Base-by-base conservation (phyloP, 1,140 invertebrate genomes). In the Drosophila rhopaloa region DNA sequence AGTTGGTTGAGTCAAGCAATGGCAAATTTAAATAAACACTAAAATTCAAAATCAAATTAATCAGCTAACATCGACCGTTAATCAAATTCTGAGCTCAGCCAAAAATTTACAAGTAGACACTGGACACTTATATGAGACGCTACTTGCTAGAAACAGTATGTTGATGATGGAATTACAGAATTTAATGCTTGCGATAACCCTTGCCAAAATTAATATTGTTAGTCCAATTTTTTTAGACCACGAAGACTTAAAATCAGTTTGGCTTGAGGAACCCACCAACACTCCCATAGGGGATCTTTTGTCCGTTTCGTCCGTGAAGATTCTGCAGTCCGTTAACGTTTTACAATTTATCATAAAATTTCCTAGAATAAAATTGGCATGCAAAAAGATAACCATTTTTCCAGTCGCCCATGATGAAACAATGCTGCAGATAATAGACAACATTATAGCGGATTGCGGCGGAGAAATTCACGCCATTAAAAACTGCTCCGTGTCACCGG, bases 391-490 rank as follows among this genome's bases (percentile, higher is more conserved):
- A 9, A 50, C 47, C 7, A 7, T 50, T 24, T 24, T 24, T 13
- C 44, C 19, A 24, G 44, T 24, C 11, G n/a, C 44, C 16, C 19
- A 47, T 24, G 5, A 11, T 47, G 44, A 47, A 5, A 24, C 19
- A 24, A 47, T 47, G 19, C 3, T 47, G 10, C 19, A 47, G 19
- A 47, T 47, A 47, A 47, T 24, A 47, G 44, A 47, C 19, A 24
- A 47, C 44, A 19, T 47, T 5, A 24, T 24, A 11, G 44, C 44
- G 2, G 44, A 24, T 40, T 62, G 58, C 14, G 41, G 53, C 32
- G 54, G 19, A 47, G 57, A 70, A 38, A 51, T 67, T 37, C 54
- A 75, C 27, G 63, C 59, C 59, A 13, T 40, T n/a, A n/a, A 40
- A n/a, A 40, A 40, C 38, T 40, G 38, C 38, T 32, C 29, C 29